Evolutionary conservation across 1,140 invertebrate genomes (phyloP), one percentile per base, ranked within the genome.

Genomic region (Matsumurasca onukii): DNA sequence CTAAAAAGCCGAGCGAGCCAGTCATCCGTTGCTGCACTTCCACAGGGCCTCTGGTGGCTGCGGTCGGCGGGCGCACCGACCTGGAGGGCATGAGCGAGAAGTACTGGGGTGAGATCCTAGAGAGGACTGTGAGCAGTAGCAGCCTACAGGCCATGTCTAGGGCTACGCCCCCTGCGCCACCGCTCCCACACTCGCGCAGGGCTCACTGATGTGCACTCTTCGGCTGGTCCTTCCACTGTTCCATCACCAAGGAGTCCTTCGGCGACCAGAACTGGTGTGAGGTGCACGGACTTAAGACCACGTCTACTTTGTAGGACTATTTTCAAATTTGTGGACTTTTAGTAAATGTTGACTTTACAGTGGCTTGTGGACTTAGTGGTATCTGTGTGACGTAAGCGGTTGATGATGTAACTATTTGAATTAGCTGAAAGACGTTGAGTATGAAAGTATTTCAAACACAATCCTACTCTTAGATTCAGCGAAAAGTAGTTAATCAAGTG

Each of bases 41-140:
- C 31, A 57, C 31, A 1, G 63, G 63, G 9, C 24, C 48, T 12
- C 66, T 70, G 5, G 31, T 64, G 0, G 31, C 59, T 31, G 55
- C 64, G 0, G 52, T 59, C 9, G 27, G 52, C 9, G 45, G 45
- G 25, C 55, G 76, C 73, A 84, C 84, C 45, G 87, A 88, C 74
- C 82, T 88, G 63, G 87, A 89, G 74, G 86, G 87, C 1, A 80
- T 89, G 0, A 87, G 87, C n/a, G 88, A 90, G 76, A 89, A 89
- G 77, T 89, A 89, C 75, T 90, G 88, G 88, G 88, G 88, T 29
- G 88, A 89, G 80, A 89, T 90, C 71, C 78, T 90, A 31, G 88
- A 90, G 76, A 80, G 88, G 15, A 89, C 88, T 0, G 84, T 89
- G 12, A 89, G 87, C 31, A 87, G 86, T 1, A 86, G 81, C 67